Percentiles rank a stretch among this genome's conserved stretches.
phyloP scores from a whole-genome alignment of 2,113 vertebrate species.

The Ptychochromis oligacanthus region DNA sequence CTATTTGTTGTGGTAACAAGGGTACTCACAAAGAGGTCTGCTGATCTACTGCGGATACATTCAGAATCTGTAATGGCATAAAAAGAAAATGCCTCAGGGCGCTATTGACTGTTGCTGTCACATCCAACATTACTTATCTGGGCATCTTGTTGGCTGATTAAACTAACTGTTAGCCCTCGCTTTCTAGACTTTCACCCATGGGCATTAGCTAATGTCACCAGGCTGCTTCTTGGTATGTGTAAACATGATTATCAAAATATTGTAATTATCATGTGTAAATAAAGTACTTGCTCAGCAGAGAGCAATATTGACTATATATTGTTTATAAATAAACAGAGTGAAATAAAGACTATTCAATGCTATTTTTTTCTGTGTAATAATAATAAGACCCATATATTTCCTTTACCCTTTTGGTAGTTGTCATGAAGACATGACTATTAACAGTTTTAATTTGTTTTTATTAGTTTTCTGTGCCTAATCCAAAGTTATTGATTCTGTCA shows the following conservation, averaged over 20 bases:
- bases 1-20: conserved; percentile 54
- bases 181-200: conserved; percentile 16
- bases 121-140: conserved; percentile 1
- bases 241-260: conserved; percentile 10
- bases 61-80: conserved; percentile 30
- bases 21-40: conserved; percentile 37
- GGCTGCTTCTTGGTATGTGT: conserved; percentile 2
- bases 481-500: background rate
- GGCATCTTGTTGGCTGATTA: conserved; percentile 1
- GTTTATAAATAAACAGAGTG: background rate
- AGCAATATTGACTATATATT: background rate
- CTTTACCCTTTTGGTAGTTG: background rate
- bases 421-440: background rate
- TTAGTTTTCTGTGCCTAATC: background rate
- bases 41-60: conserved; percentile 32
- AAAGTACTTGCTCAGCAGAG: background rate
- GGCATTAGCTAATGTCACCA: conserved; percentile 7
- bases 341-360: background rate
- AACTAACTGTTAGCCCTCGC: background rate
- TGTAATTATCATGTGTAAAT: background rate
- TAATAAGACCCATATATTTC: background rate
- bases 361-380: background rate
- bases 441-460: background rate
- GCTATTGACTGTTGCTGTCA: background rate
- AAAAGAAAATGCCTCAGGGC: conserved; percentile 30